Conservation (phyloP, 2,888 invertebrate genomes). For the Antitype chi region DNA sequence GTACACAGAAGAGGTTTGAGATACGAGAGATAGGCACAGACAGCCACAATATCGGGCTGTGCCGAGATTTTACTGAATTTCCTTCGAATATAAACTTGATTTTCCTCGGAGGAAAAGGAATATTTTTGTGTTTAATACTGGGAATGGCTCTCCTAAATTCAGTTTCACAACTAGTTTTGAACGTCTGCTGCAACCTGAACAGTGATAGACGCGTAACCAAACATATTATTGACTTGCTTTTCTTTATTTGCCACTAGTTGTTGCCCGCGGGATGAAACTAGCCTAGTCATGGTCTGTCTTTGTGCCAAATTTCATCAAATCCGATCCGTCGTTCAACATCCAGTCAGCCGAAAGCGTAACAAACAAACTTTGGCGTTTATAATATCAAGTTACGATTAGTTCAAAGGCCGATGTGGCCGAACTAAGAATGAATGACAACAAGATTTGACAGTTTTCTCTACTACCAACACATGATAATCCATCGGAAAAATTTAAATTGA, state of each 20-base stretch:
- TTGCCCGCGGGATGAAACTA: no score
- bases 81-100: constrained; percentile 13
- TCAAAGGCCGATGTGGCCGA: no score
- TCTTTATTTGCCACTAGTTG: neutral
- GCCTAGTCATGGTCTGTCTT: no score
- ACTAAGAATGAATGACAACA: no score
- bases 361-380: no score
- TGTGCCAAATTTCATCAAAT: no score
- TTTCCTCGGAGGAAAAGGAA: neutral
- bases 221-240: neutral
- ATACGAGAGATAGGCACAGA: constrained; percentile 10
- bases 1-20: constrained; percentile 23
- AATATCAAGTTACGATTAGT: no score
- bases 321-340: no score
- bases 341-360: no score
- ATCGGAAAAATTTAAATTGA: no score
- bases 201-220: neutral
- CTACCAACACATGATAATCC: no score
- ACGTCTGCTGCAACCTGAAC: neutral
- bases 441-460: no score
- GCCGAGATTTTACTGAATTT: constrained; percentile 10
- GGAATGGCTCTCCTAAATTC: neutral
- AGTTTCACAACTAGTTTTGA: neutral
- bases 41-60: constrained; percentile 1
- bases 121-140: constrained; percentile 12